Evolutionary conservation across 2,888 invertebrate genomes (phyloP).

Genomic region (Orthonevra nobilis): DNA sequence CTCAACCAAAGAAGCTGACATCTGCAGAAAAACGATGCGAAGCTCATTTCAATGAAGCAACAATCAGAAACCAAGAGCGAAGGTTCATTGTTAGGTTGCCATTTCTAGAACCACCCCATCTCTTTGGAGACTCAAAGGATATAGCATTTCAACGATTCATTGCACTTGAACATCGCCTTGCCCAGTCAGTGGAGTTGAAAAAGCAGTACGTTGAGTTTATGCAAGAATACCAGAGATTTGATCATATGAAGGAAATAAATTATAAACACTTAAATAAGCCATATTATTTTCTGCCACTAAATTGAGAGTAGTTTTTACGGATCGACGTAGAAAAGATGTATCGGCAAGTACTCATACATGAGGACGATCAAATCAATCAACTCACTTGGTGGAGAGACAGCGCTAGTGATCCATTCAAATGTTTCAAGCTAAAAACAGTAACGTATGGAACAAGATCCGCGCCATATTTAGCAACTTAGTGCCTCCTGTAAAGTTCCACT

Average conservation of each 20-base stretch:
- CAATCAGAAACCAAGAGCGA: too few species aligned
- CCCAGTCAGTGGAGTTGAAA: neutral
- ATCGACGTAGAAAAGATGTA: conserved; percentile 32
- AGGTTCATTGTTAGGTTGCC: too few species aligned
- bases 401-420: neutral
- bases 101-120: neutral
- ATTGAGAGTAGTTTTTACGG: conserved; percentile 6
- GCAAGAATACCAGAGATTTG: conserved; percentile 1
- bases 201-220: neutral
- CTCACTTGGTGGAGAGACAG: conserved; percentile 28
- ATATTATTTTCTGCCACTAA: conserved; percentile 8
- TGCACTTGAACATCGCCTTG: neutral
- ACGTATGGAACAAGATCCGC: conserved; percentile 36
- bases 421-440: conserved; percentile 21
- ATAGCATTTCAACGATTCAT: neutral
- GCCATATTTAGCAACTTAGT: conserved; percentile 19
- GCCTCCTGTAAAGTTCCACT: neutral
- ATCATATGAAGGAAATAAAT: conserved; percentile 8
- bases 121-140: neutral
- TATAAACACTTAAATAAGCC: neutral
- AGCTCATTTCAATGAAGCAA: too few species aligned
- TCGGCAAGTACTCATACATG: conserved; percentile 13
- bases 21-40: too few species aligned
- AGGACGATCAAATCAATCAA: conserved; percentile 15
- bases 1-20: too few species aligned